Conservation (phyloP, 2,888 invertebrate species). For the Trissolcus brochymenae region DNA sequence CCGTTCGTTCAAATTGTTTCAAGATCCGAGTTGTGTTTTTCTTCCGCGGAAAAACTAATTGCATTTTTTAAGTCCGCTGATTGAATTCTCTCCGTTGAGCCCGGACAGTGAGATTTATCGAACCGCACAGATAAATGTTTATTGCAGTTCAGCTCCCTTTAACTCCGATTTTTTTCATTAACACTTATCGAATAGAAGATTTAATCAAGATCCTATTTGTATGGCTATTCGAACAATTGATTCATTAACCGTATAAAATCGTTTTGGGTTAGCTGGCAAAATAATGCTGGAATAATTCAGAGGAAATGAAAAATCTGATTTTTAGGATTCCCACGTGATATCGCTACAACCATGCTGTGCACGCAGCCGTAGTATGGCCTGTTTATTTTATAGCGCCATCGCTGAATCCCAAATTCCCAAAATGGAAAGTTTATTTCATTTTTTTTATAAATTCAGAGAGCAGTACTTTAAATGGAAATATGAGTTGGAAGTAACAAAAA, state of each 20-base stretch:
- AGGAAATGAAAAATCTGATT: too few species aligned
- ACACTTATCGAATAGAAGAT: constrained; percentile 14
- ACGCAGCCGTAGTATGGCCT: too few species aligned
- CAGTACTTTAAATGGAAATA: too few species aligned
- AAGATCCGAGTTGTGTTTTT: constrained; percentile 23
- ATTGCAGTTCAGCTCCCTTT: constrained; percentile 1
- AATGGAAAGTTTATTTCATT: too few species aligned
- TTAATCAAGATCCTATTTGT: not conserved
- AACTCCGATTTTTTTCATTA: constrained; percentile 10
- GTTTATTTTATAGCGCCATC: too few species aligned
- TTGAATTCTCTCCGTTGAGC: constrained; percentile 6
- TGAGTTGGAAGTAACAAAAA: too few species aligned
- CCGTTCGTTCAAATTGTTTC: constrained; percentile 19
- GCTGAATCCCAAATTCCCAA: too few species aligned
- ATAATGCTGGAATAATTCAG: too few species aligned
- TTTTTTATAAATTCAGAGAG: too few species aligned
- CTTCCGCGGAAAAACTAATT: constrained; percentile 24
- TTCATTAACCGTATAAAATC: not conserved
- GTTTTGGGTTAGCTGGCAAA: too few species aligned
- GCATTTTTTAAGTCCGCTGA: constrained; percentile 17
- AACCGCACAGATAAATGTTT: constrained; percentile 9
- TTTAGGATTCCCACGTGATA: too few species aligned
- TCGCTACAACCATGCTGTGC: too few species aligned
- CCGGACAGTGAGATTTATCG: constrained; percentile 4
- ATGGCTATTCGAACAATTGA: constrained; percentile 8